A percentile compares a stretch with the other conserved stretches of the same genome.
Evolutionary conservation across 2,113 vertebrate genomes (phyloP).

Genomic region (Leptocoma aspasia): DNA sequence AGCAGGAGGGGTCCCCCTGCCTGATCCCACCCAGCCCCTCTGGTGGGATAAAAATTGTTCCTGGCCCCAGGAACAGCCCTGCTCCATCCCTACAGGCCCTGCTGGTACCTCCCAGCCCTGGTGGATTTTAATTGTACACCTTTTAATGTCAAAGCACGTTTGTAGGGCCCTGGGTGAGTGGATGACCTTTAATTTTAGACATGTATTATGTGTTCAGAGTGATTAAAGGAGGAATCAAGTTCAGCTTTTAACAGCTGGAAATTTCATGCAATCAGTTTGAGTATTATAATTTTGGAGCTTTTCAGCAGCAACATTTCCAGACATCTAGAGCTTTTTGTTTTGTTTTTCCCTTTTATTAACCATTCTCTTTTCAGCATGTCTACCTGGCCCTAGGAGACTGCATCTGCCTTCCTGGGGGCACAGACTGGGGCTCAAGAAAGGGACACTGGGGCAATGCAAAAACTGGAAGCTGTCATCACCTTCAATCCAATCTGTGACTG

Average conservation of each 20-base stretch:
- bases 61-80: neutral
- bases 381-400: neutral
- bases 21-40: accelerated
- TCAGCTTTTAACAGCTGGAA: conserved; percentile 41
- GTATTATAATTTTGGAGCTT: neutral
- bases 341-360: neutral
- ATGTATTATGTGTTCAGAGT: neutral
- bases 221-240: conserved; percentile 31
- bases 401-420: neutral
- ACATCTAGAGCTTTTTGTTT: neutral
- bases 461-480: neutral
- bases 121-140: neutral
- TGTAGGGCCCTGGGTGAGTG: neutral
- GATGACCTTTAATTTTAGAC: conserved; percentile 36
- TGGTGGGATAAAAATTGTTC: neutral
- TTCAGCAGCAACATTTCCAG: neutral
- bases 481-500: neutral
- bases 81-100: neutral
- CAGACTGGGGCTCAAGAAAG: neutral
- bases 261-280: conserved; percentile 1
- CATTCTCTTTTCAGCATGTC: neutral
- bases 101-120: neutral
- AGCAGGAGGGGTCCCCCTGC: too few relatives aligned
- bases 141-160: neutral
- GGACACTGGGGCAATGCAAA: neutral